These are phyloP conservation scores for Brenthis daphne DNA, from an alignment of 2,888 invertebrate species.

Conservation along the genomic window DNA sequence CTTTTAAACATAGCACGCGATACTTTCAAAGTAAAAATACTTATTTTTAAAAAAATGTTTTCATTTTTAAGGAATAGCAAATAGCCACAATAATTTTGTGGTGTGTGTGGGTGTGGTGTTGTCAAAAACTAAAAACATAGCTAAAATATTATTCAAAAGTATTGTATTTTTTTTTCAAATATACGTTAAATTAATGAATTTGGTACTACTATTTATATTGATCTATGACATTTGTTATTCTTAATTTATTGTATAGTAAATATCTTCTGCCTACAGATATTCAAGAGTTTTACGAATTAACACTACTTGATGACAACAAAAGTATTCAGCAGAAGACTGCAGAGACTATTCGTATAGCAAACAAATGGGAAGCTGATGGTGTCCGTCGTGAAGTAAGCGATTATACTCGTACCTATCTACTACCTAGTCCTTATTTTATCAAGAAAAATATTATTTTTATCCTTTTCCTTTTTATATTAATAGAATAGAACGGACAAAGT, in stretches of 20 bases:
- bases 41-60: slow-evolving; percentile 6
- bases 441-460: background rate
- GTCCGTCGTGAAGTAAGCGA: slow-evolving; percentile 70
- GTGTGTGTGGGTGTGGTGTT: too few species aligned
- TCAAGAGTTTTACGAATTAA: slow-evolving; percentile 99
- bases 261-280: slow-evolving; percentile 87
- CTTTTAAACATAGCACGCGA: slow-evolving; percentile 30
- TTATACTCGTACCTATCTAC: background rate
- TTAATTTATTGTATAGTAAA: slow-evolving; percentile 1
- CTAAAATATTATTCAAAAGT: too few species aligned
- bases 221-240: background rate
- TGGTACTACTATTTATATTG: background rate
- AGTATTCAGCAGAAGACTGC: slow-evolving; percentile 97
- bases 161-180: too few species aligned
- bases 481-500: too few species aligned
- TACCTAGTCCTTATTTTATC: background rate
- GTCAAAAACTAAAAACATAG: too few species aligned
- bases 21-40: slow-evolving; percentile 18
- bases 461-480: too few species aligned
- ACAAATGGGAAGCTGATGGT: slow-evolving; percentile 92
- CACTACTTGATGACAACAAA: slow-evolving; percentile 97
- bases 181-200: too few species aligned
- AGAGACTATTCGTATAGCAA: slow-evolving; percentile 96
- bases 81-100: background rate
- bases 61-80: background rate